Conservation (phyloP, 1,140 invertebrate genomes). For the Leptinotarsa undecemlineata region DNA sequence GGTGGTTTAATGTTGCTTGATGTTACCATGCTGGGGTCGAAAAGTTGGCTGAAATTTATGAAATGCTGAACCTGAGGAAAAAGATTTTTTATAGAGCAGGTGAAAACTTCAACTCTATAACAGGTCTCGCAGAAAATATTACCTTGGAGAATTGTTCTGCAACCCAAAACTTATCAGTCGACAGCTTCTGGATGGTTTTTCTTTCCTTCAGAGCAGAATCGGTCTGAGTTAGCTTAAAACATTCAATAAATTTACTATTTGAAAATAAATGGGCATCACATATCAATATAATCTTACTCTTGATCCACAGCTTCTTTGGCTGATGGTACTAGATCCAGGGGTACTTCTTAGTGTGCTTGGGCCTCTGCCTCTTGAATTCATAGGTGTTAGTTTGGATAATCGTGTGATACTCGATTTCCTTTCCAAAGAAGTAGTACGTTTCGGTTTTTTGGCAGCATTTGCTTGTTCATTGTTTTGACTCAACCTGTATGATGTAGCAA, state of each 20-base stretch:
- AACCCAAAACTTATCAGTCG: conserved; percentile 26
- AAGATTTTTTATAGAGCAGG: background rate
- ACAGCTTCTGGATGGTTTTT: conserved; percentile 14
- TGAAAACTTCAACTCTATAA: conserved; percentile 4
- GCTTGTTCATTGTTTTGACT: background rate
- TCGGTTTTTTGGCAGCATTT: background rate
- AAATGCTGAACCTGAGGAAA: conserved; percentile 17
- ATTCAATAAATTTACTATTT: background rate
- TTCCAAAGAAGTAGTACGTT: conserved; percentile 3
- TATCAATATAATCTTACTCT: background rate
- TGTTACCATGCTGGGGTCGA: conserved; percentile 10
- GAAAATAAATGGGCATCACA: background rate
- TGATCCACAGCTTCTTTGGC: background rate
- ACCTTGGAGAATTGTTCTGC: conserved; percentile 30
- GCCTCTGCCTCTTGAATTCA: background rate
- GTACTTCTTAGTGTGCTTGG: background rate
- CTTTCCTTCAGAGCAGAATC: conserved; percentile 5
- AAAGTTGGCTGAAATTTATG: conserved; percentile 18
- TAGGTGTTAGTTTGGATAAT: conserved; percentile 7
- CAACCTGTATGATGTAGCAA: background rate
- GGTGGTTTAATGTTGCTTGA: conserved; percentile 28
- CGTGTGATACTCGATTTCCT: background rate
- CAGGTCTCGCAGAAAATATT: background rate
- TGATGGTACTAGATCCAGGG: background rate
- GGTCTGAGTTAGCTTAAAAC: background rate